These are phyloP conservation scores for Oryzias dopingdopingensis DNA, from an alignment of 2,797 vertebrate genomes.

Conservation along the genomic window DNA sequence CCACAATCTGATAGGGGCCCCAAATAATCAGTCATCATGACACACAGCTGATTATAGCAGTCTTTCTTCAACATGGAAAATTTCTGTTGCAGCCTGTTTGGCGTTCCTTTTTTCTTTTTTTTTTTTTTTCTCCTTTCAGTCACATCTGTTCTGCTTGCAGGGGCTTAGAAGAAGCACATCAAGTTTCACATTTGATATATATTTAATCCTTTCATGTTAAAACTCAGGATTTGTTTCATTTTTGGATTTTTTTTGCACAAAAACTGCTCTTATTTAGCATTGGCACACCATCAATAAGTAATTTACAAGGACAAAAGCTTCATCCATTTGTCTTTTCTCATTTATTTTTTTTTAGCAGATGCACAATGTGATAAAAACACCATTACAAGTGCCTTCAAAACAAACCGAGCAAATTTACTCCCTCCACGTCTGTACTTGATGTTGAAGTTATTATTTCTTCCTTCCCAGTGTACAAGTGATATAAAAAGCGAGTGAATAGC, in stretches of 20 bases:
- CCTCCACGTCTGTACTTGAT: conserved; percentile 58
- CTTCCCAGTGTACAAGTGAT: conserved; percentile 42
- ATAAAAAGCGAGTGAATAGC: conserved; percentile 59
- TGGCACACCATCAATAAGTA: conserved; percentile 41
- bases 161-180: not conserved
- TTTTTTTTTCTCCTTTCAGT: conserved; percentile 8
- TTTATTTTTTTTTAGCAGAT: conserved; percentile 59
- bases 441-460: conserved; percentile 58
- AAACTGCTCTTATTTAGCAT: conserved; percentile 57
- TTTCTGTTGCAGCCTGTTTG: conserved; percentile 33
- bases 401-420: conserved; percentile 70
- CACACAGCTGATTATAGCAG: conserved; percentile 51
- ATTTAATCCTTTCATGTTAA: conserved; percentile 19
- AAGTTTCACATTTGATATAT: conserved; percentile 15
- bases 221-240: conserved; percentile 29
- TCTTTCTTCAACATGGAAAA: conserved; percentile 37
- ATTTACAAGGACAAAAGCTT: conserved; percentile 53
- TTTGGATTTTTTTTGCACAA: conserved; percentile 23
- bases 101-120: conserved; percentile 19
- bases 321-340: conserved; percentile 63
- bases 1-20: conserved; percentile 70
- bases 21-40: conserved; percentile 61
- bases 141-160: conserved; percentile 6
- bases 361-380: conserved; percentile 70
- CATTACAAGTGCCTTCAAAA: conserved; percentile 65